phyloP scores from a whole-genome alignment of 2,888 invertebrate genomes.

The Melieria omissa region DNA sequence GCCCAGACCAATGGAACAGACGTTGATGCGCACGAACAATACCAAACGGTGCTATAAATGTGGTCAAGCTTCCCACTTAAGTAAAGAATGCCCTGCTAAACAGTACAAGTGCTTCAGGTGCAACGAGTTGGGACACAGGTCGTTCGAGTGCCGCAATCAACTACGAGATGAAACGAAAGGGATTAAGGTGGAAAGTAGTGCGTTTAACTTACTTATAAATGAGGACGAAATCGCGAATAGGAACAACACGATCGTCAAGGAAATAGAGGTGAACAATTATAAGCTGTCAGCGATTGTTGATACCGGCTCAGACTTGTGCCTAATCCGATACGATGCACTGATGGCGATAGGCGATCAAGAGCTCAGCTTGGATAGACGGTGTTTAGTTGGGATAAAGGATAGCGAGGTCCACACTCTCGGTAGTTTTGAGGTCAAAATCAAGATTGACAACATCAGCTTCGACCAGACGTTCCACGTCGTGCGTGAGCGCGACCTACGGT shows the following conservation, averaged over 20 bases:
- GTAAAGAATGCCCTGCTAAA: too few species aligned
- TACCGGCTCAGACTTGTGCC: conserved; percentile 19
- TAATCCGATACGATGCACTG: conserved; percentile 15
- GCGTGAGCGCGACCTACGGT: background rate
- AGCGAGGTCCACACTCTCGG: background rate
- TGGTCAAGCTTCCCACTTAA: too few species aligned
- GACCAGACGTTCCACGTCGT: background rate
- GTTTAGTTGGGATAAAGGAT: background rate
- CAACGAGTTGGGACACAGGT: conserved; percentile 11
- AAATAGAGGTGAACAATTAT: background rate
- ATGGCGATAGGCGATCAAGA: background rate
- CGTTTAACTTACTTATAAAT: background rate
- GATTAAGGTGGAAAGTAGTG: conserved; percentile 1
- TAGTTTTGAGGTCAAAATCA: background rate
- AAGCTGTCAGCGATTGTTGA: conserved; percentile 12
- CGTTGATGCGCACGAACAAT: too few species aligned
- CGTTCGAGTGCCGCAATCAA: conserved; percentile 15
- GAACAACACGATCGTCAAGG: background rate
- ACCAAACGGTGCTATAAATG: too few species aligned
- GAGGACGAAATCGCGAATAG: background rate
- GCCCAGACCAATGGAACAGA: too few species aligned
- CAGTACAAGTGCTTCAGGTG: conserved; percentile 19
- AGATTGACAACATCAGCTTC: conserved; percentile 15
- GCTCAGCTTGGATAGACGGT: background rate
- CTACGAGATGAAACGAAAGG: background rate